Percentiles rank a stretch among this genome's conserved stretches.
Evolutionary conservation across 2,888 invertebrate species (phyloP).

Genomic region (Tenthredo scrophulariae): DNA sequence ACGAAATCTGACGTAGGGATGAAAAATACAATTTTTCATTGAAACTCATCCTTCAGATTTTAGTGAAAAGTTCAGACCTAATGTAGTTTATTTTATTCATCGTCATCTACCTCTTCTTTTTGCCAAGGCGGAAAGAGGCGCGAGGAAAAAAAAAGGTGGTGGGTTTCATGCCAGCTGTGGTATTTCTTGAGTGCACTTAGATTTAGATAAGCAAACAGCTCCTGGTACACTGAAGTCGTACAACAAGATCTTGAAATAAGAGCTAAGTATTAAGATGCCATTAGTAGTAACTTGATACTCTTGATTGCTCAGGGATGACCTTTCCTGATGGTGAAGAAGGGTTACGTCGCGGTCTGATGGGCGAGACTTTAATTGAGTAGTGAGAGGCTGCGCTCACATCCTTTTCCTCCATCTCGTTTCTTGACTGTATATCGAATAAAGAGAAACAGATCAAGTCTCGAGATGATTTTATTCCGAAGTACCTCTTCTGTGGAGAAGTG

Average conservation of each 20-base stretch:
- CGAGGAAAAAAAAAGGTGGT: neutral
- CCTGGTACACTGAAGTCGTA: conserved; percentile 24
- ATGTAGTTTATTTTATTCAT: neutral
- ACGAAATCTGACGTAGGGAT: neutral
- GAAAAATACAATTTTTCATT: neutral
- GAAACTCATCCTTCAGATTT: neutral
- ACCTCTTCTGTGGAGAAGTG: neutral
- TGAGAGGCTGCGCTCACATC: neutral
- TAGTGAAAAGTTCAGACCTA: neutral
- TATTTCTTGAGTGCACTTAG: conserved; percentile 49
- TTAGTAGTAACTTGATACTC: conserved; percentile 58
- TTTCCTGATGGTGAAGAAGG: neutral
- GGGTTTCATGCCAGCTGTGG: conserved; percentile 33
- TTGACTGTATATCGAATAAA: neutral
- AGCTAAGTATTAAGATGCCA: conserved; percentile 52
- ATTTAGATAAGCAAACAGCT: conserved; percentile 41
- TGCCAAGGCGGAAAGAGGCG: neutral
- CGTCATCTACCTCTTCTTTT: neutral
- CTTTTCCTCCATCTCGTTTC: neutral
- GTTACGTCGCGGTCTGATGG: neutral
- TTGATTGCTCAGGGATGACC: conserved; percentile 53
- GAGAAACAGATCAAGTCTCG: neutral
- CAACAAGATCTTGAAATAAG: conserved; percentile 22
- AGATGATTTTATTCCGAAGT: neutral
- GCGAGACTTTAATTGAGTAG: conserved; percentile 11